phyloP scores from a whole-genome alignment of 2,888 invertebrate species.

The Thera obeliscata region DNA sequence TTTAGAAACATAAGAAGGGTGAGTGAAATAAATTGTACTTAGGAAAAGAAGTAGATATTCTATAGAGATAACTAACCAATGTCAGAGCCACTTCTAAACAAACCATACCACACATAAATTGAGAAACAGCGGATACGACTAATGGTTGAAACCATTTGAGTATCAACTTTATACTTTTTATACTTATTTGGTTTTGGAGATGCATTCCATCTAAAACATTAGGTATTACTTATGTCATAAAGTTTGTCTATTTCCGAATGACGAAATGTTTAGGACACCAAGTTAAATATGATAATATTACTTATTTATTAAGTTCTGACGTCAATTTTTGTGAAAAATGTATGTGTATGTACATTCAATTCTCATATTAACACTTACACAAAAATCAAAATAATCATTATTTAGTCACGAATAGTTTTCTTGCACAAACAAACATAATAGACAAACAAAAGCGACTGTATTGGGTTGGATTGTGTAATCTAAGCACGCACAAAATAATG shows the following conservation, averaged over 20 bases:
- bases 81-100: slow-evolving; percentile 15
- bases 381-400: slow-evolving; percentile 17
- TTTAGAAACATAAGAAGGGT: too few relatives aligned
- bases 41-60: too few relatives aligned
- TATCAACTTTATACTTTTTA: slow-evolving; percentile 7
- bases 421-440: slow-evolving; percentile 57
- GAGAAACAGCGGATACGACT: slow-evolving; percentile 64
- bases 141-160: slow-evolving; percentile 50
- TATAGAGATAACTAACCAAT: slow-evolving; percentile 4
- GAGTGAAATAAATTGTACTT: too few relatives aligned
- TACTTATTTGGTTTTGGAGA: slow-evolving; percentile 18
- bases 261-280: not conserved
- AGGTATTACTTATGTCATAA: too few relatives aligned
- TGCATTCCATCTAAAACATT: not conserved
- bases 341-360: slow-evolving; percentile 3
- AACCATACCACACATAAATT: slow-evolving; percentile 43
- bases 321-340: not conserved
- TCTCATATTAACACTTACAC: slow-evolving; percentile 2
- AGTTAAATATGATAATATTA: not conserved
- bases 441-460: slow-evolving; percentile 49
- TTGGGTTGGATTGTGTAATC: not conserved
- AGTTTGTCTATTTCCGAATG: not conserved
- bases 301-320: slow-evolving; percentile 3
- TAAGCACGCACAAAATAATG: not conserved
- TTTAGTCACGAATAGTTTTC: slow-evolving; percentile 21